Percentiles rank a stretch among this genome's conserved stretches.
These are phyloP conservation scores for Capitulum mitella DNA, from an alignment of 2,888 invertebrate genomes.

Conservation along the genomic window DNA sequence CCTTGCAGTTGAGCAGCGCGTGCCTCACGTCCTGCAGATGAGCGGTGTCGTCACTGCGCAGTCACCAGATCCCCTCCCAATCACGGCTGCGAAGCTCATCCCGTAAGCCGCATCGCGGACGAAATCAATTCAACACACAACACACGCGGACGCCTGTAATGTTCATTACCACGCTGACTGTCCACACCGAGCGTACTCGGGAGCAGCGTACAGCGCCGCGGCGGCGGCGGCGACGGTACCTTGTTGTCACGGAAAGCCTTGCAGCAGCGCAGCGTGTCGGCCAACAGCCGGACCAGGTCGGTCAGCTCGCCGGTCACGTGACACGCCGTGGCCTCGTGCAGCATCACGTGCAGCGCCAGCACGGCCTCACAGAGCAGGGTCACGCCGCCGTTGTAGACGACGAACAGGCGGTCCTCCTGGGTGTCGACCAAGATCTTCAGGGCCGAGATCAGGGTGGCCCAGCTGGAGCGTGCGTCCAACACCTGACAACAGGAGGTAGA, in stretches of 20 bases:
- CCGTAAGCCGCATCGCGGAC: no score
- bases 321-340: constrained; percentile 86
- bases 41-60: no score
- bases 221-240: constrained; percentile 41
- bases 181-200: no score
- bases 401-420: constrained; percentile 78
- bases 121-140: no score
- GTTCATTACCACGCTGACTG: no score
- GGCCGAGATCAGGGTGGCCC: constrained; percentile 88
- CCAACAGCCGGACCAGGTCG: constrained; percentile 52
- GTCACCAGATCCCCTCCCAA: no score
- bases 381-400: constrained; percentile 83
- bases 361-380: constrained; percentile 76
- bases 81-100: no score
- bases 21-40: constrained; percentile 31
- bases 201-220: constrained; percentile 16
- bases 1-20: constrained; percentile 53
- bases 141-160: no score
- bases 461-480: constrained; percentile 81
- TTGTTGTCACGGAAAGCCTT: constrained; percentile 60
- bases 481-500: no score
- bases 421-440: constrained; percentile 81
- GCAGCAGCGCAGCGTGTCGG: constrained; percentile 49
- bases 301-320: constrained; percentile 62
- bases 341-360: constrained; percentile 84